Evolutionary conservation across 2,888 invertebrate genomes (phyloP).

Genomic region (Folsomia manolachei): DNA sequence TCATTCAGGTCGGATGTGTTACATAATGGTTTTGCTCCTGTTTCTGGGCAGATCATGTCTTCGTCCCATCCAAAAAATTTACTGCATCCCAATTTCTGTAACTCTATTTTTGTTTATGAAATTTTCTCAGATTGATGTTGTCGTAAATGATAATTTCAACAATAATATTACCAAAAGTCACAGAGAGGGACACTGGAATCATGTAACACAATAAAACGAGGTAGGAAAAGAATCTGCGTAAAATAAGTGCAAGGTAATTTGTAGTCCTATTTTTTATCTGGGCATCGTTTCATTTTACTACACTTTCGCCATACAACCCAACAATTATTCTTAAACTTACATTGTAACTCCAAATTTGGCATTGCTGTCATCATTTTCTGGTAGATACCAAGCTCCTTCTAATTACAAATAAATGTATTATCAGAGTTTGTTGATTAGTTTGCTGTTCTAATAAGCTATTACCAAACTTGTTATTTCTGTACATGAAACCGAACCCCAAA

Average conservation of each 20-base stretch:
- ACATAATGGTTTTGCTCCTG: slow-evolving; percentile 79
- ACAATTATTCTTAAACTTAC: too few relatives aligned
- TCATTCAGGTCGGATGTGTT: slow-evolving; percentile 97
- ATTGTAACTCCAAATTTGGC: slow-evolving; percentile 12
- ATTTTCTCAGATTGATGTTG: too few relatives aligned
- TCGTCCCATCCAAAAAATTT: slow-evolving; percentile 91
- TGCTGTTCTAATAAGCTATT: too few relatives aligned
- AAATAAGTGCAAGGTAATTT: too few relatives aligned
- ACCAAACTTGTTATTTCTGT: slow-evolving; percentile 11
- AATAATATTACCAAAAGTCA: slow-evolving; percentile 66
- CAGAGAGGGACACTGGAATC: slow-evolving; percentile 93
- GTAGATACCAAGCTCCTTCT: slow-evolving; percentile 25
- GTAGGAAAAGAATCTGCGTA: slow-evolving; percentile 65
- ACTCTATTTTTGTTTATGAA: too few relatives aligned
- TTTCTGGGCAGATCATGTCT: slow-evolving; percentile 87
- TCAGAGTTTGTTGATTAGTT: slow-evolving; percentile 1
- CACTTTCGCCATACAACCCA: too few relatives aligned
- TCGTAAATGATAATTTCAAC: too few relatives aligned
- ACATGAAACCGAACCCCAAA: slow-evolving; percentile 13
- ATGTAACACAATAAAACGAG: slow-evolving; percentile 91
- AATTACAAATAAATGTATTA: background rate
- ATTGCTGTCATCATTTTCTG: slow-evolving; percentile 14
- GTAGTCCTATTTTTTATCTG: too few relatives aligned
- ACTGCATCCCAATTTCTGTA: slow-evolving; percentile 64
- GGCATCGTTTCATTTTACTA: too few relatives aligned